phyloP scores from a whole-genome alignment of 1,140 invertebrate genomes.

The Calephelis virginiensis region DNA sequence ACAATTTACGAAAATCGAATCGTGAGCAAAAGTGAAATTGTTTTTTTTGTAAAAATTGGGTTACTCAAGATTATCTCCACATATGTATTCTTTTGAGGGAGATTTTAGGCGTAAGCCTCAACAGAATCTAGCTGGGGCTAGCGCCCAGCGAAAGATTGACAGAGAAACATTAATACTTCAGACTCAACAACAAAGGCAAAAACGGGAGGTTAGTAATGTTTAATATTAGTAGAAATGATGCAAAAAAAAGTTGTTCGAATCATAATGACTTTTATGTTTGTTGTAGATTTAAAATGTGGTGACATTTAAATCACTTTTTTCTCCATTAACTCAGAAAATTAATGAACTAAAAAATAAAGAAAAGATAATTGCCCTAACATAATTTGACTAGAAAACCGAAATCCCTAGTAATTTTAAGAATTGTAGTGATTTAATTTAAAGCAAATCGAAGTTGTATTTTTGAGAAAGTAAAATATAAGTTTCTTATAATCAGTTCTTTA shows the following conservation, averaged over 20 bases:
- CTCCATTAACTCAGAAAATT: no score
- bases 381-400: no score
- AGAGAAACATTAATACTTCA: slow-evolving; percentile 88
- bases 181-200: slow-evolving; percentile 90
- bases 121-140: slow-evolving; percentile 94
- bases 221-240: slow-evolving; percentile 1
- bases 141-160: slow-evolving; percentile 83
- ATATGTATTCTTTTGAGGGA: slow-evolving; percentile 93
- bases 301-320: no score
- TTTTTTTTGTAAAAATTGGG: slow-evolving; percentile 32
- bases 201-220: slow-evolving; percentile 84
- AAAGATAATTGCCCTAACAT: no score
- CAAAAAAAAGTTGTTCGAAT: neutral
- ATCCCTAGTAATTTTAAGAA: no score
- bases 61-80: slow-evolving; percentile 44
- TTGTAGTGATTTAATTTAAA: no score
- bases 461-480: no score
- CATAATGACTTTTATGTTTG: slow-evolving; percentile 1
- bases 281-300: neutral
- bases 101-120: slow-evolving; percentile 92
- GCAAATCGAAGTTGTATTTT: no score
- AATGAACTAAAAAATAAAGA: no score
- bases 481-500: no score
- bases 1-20: neutral
- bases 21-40: neutral